Conservation (phyloP, 1,140 invertebrate genomes). For the Maniola jurtina region DNA sequence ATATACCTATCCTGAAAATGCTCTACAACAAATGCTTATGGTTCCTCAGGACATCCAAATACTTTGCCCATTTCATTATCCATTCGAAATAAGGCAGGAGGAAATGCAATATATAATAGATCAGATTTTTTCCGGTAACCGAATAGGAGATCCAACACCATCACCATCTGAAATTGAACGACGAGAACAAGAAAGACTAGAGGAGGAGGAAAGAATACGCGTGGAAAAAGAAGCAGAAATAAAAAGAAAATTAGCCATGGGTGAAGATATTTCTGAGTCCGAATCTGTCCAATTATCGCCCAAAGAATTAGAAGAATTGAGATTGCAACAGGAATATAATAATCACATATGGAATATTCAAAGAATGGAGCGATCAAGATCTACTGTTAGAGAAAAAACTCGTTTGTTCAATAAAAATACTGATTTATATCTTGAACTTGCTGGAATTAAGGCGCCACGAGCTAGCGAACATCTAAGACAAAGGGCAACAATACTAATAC, state of each 20-base stretch:
- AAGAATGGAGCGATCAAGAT: constrained; percentile 61
- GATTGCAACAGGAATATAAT: constrained; percentile 50
- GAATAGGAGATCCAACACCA: constrained; percentile 63
- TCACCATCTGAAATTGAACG: constrained; percentile 57
- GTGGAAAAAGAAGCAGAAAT: constrained; percentile 55
- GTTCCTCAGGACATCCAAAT: constrained; percentile 61
- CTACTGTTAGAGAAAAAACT: constrained; percentile 38
- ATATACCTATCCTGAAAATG: constrained; percentile 68
- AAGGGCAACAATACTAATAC: constrained; percentile 52
- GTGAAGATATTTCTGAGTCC: constrained; percentile 46
- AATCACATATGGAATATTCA: constrained; percentile 62
- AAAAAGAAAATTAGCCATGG: constrained; percentile 54
- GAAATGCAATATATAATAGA: constrained; percentile 71
- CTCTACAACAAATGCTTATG: constrained; percentile 63
- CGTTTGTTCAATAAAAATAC: constrained; percentile 56
- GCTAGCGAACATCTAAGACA: constrained; percentile 43
- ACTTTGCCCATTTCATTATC: constrained; percentile 67
- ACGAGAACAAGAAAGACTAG: constrained; percentile 45
- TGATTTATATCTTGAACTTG: constrained; percentile 63
- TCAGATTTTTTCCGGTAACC: constrained; percentile 64
- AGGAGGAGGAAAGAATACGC: constrained; percentile 47
- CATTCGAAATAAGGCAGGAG: constrained; percentile 60
- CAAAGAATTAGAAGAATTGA: constrained; percentile 47
- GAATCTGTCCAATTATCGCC: constrained; percentile 44
- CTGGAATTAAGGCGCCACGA: constrained; percentile 60